A percentile compares a stretch with the other conserved stretches of the same genome.
Evolutionary conservation across 2,888 invertebrate species (phyloP).

Genomic region (Lypha dubia): DNA sequence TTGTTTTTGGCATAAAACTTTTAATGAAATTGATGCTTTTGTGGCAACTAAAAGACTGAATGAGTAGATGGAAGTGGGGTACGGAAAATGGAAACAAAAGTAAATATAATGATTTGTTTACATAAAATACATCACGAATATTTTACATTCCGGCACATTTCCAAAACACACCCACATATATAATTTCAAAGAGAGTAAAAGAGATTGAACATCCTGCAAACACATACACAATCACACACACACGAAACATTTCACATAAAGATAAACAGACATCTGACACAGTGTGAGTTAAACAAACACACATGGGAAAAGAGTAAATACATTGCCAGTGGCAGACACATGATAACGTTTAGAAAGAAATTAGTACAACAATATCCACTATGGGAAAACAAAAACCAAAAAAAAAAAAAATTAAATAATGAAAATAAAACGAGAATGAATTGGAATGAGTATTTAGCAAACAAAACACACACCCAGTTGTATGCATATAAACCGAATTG

Average conservation of each 20-base stretch:
- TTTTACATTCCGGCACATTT: slow-evolving; percentile 46
- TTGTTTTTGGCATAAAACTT: slow-evolving; percentile 65
- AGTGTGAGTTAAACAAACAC: slow-evolving; percentile 46
- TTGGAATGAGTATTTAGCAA: slow-evolving; percentile 52
- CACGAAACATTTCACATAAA: slow-evolving; percentile 39
- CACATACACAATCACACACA: not conserved
- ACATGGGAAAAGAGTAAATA: slow-evolving; percentile 68
- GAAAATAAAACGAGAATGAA: slow-evolving; percentile 19
- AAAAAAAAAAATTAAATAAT: slow-evolving; percentile 13
- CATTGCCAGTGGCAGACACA: slow-evolving; percentile 69
- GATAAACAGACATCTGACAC: slow-evolving; percentile 58
- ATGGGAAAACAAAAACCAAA: not conserved
- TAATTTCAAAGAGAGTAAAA: slow-evolving; percentile 4
- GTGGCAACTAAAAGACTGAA: slow-evolving; percentile 28
- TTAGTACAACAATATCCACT: slow-evolving; percentile 56
- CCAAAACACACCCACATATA: not conserved
- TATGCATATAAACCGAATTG: not conserved
- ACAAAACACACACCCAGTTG: slow-evolving; percentile 27
- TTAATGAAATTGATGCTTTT: slow-evolving; percentile 68
- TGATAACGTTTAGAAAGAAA: slow-evolving; percentile 70
- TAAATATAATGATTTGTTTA: slow-evolving; percentile 59
- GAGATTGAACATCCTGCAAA: not conserved
- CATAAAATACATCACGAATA: slow-evolving; percentile 46
- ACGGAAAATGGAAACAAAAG: not conserved
- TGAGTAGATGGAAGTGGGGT: not conserved